A percentile compares a stretch with the other conserved stretches of the same genome.
phyloP scores from a whole-genome alignment of 2,888 invertebrate species.

The Argyresthia goedartella region DNA sequence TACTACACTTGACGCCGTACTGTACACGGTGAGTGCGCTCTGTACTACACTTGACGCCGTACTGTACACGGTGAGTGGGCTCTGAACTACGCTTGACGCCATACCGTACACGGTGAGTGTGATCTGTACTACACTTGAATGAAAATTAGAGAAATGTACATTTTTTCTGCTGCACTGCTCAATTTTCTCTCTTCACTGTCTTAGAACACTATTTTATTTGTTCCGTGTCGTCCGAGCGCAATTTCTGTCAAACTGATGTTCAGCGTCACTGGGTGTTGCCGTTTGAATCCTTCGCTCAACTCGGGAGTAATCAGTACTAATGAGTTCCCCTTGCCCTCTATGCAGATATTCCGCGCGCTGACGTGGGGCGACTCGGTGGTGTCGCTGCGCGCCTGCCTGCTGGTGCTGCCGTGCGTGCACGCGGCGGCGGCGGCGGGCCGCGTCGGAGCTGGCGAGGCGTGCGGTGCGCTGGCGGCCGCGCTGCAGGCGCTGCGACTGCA shows the following conservation, averaged over 20 bases:
- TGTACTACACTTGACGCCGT: too few relatives aligned
- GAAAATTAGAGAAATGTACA: too few relatives aligned
- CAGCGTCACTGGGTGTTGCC: too few relatives aligned
- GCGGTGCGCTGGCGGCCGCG: constrained; percentile 80
- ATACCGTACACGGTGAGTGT: too few relatives aligned
- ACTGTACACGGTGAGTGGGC: too few relatives aligned
- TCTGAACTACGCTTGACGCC: too few relatives aligned
- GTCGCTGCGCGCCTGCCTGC: constrained; percentile 82
- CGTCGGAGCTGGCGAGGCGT: constrained; percentile 54
- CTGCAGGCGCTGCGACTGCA: constrained; percentile 86
- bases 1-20: too few relatives aligned
- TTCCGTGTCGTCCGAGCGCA: background rate
- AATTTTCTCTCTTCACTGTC: background rate
- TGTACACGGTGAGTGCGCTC: too few relatives aligned
- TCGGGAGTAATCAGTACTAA: background rate
- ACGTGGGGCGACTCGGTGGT: constrained; percentile 89
- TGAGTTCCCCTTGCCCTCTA: background rate
- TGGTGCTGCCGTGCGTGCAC: constrained; percentile 80
- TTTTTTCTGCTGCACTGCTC: too few relatives aligned
- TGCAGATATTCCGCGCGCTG: constrained; percentile 51
- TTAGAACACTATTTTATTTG: too few relatives aligned
- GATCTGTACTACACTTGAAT: too few relatives aligned
- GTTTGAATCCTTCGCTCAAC: too few relatives aligned
- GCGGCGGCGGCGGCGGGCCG: constrained; percentile 68
- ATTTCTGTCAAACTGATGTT: background rate